Base-by-base conservation (phyloP, 2,113 vertebrate species). In the Seriola aureovittata region DNA sequence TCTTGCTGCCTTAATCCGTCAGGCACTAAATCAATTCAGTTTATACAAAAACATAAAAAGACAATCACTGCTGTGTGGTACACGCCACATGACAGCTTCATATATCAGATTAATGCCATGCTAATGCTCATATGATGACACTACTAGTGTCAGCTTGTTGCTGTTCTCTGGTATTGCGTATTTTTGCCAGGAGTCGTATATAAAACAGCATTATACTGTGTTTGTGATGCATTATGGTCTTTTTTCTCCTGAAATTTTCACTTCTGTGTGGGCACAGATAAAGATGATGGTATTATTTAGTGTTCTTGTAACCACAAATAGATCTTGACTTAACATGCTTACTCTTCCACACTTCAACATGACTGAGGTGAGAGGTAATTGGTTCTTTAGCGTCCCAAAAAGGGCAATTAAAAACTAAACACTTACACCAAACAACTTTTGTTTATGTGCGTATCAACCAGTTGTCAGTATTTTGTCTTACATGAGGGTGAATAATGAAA, bases 21-120 rank as follows among this genome's bases (percentile, higher is more conserved):
- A 67, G 23, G 76, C 17, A 48, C 63, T 13, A 63, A 75, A 84
- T 76, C 70, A 44, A 34, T 77, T 66, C 64, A 82, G 48, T 71
- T 63, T 73, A 60, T 57, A 70, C 32, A 67, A 36, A 64, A 76
- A 68, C 36, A 85, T 75, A 46, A 66, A 82, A 76, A 80, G 21
- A 54, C 42, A 75, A 82, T 66, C 52, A 57, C 46, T 67, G 66
- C 60, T 72, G 60, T 54, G 46, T 57, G 32, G 34, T 23, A 1
- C 11, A 32, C 21, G 11, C 62, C 63, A 66, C 72, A 63, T 57
- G 69, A 62, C 50, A 55, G 44, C 32, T 67, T 75, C 46, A 78
- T 83, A 52, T 36, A 60, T 71, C 44, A 58, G 32, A 82, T 73
- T 71, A 66, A 54, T 62, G 21, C 23, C 38, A 71, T 8, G 25